A percentile compares a stretch with the other conserved stretches of the same genome.
phyloP scores from a whole-genome alignment of 2,888 invertebrate genomes.

The Choristoneura rosaceana region DNA sequence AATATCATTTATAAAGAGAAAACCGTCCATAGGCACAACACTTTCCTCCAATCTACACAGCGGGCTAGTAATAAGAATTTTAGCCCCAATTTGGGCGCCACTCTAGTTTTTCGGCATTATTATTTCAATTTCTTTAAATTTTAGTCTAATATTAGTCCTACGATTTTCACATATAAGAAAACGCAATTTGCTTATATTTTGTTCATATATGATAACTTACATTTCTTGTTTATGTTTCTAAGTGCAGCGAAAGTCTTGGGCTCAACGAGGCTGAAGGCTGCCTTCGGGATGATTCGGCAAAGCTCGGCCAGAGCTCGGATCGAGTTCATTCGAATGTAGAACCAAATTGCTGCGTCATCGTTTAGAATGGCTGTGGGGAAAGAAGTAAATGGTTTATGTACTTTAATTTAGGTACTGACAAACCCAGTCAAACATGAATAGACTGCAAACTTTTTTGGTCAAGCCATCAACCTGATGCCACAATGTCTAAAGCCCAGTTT shows the following conservation, averaged over 20 bases:
- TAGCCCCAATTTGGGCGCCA: not conserved
- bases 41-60: too few relatives aligned
- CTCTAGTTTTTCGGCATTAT: not conserved
- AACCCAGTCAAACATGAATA: too few relatives aligned
- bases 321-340: conserved; percentile 72
- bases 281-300: conserved; percentile 74
- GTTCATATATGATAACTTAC: conserved; percentile 51
- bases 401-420: too few relatives aligned
- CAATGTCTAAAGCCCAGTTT: too few relatives aligned
- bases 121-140: not conserved
- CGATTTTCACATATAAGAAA: too few relatives aligned
- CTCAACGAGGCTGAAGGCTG: conserved; percentile 71
- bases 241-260: conserved; percentile 70
- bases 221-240: conserved; percentile 73
- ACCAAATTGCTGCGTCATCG: conserved; percentile 74
- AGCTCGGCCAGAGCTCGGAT: conserved; percentile 70
- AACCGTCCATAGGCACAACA: too few relatives aligned
- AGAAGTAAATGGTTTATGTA: not conserved
- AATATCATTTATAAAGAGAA: too few relatives aligned
- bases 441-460: too few relatives aligned
- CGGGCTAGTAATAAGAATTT: not conserved
- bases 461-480: too few relatives aligned
- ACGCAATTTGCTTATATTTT: too few relatives aligned
- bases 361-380: conserved; percentile 64
- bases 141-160: not conserved